Evolutionary conservation across 1,140 invertebrate genomes (phyloP).

Genomic region (Drosophila azteca): DNA sequence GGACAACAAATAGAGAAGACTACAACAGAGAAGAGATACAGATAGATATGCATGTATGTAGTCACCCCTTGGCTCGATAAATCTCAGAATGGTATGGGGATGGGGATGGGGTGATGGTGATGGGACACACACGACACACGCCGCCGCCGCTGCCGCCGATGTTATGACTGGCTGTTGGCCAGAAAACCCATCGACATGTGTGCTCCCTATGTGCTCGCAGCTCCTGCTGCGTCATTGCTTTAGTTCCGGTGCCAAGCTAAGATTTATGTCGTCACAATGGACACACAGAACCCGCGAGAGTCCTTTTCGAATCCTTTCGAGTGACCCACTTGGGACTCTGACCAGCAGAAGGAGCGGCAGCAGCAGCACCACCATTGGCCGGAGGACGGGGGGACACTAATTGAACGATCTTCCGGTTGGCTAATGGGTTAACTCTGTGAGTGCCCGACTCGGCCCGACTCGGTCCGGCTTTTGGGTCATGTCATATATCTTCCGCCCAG

Average conservation of each 20-base stretch:
- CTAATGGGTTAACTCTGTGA: slow-evolving; percentile 75
- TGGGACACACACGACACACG: slow-evolving; percentile 47
- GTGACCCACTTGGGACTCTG: slow-evolving; percentile 77
- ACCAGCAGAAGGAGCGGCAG: slow-evolving; percentile 46
- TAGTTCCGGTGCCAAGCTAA: slow-evolving; percentile 68
- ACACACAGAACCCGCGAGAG: slow-evolving; percentile 23
- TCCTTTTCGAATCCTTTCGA: slow-evolving; percentile 44
- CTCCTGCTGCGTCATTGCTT: slow-evolving; percentile 78
- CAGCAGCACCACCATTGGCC: slow-evolving; percentile 22
- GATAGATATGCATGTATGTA: slow-evolving; percentile 23
- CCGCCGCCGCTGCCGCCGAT: slow-evolving; percentile 5
- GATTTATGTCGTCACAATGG: slow-evolving; percentile 67
- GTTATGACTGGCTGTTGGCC: slow-evolving; percentile 61
- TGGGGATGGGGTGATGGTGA: not conserved
- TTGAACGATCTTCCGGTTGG: slow-evolving; percentile 78
- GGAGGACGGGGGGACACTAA: slow-evolving; percentile 44
- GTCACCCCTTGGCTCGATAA: slow-evolving; percentile 61
- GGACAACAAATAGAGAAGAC: slow-evolving; percentile 43
- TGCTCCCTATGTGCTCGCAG: slow-evolving; percentile 16
- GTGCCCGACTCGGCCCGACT: slow-evolving; percentile 7
- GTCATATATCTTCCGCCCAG: slow-evolving; percentile 55
- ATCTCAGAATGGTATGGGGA: slow-evolving; percentile 45
- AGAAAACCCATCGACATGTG: slow-evolving; percentile 58
- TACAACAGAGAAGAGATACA: not conserved
- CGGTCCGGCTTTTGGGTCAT: not conserved